Base-by-base conservation (phyloP, 2,888 invertebrate species). In the Drosophila colorata region DNA sequence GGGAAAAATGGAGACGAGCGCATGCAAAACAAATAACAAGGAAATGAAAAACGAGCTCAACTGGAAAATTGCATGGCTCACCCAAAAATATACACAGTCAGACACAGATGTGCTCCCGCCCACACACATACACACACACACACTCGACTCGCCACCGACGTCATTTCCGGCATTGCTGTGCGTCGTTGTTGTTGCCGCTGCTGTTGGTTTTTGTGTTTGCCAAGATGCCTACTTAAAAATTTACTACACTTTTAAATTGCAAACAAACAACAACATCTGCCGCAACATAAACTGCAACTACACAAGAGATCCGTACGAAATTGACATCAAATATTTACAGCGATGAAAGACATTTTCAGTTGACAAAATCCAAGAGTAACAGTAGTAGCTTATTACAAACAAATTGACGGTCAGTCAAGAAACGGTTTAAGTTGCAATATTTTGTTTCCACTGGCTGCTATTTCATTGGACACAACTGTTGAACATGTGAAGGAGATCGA, bases 11-110 rank as follows among this genome's bases (percentile, higher is more conserved):
- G 23, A 13, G 2, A 14, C 16, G 35, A 65, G 8, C 20, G 66
- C 56, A 86, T 84, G 76, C 68, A 88, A 85, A 88, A 74, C 88
- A 85, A 88, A 85, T 87, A 85, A 84, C 60, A 87, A 63, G 78
- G 87, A 88, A 85, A 88, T 88, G 88, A 87, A 87, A 85, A 87
- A 84, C 78, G 85, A 88, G 85, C 88, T 72, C 87, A 51, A 81
- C 81, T 87, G 85, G 84, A 85, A 85, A 88, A 85, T 87, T 85
- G 85, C 87, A 78, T 65, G 67, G 46, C 51, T 51, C 61, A 57
- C 58, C 41, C 65, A 60, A 65, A 74, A 65, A 57, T 20, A 47
- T 46, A 28, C 23, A 47, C 14, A 53, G 44, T 64, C 51, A 47
- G 48, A 55, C 52, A 52, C 58, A 59, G 41, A 55, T 41, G 16